phyloP scores from a whole-genome alignment of 2,797 vertebrate species.

The Orestias chungarensis region DNA sequence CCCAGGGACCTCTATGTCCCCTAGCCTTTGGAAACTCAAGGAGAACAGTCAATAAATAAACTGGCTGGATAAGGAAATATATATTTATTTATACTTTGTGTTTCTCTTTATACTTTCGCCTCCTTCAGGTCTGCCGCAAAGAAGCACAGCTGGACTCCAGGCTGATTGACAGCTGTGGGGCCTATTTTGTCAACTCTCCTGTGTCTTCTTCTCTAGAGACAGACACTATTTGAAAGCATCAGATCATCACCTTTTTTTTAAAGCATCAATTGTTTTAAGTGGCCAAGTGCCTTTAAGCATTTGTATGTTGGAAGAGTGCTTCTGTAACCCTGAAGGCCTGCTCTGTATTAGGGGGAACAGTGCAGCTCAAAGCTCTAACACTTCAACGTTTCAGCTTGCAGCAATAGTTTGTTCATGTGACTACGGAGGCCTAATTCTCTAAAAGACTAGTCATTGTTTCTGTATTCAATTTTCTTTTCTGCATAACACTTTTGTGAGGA shows the following conservation, averaged over 20 bases:
- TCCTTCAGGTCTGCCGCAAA: constrained; percentile 49
- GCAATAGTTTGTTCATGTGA: not conserved
- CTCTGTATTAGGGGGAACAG: not conserved
- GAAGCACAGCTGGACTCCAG: constrained; percentile 21
- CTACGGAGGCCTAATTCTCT: not conserved
- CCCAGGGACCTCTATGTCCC: constrained; percentile 48
- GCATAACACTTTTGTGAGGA: not conserved
- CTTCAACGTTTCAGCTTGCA: not conserved
- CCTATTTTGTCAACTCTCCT: constrained; percentile 32
- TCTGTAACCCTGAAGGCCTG: not conserved
- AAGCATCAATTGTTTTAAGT: constrained; percentile 7
- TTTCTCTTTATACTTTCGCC: constrained; percentile 28
- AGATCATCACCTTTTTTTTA: constrained; percentile 19
- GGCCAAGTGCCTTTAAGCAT: constrained; percentile 7
- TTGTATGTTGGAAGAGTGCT: not conserved
- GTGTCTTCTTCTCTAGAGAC: constrained; percentile 30
- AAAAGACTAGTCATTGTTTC: not conserved
- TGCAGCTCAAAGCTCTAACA: not conserved
- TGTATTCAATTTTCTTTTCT: not conserved
- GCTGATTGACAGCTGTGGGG: constrained; percentile 48
- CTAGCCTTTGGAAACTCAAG: constrained; percentile 38
- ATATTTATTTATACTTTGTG: constrained; percentile 17
- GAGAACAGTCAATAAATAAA: constrained; percentile 32
- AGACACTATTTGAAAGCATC: constrained; percentile 17
- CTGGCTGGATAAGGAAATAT: constrained; percentile 16